Evolutionary conservation across 2,113 vertebrate species (phyloP).

Genomic region (Chaetorhynchus papuensis): DNA sequence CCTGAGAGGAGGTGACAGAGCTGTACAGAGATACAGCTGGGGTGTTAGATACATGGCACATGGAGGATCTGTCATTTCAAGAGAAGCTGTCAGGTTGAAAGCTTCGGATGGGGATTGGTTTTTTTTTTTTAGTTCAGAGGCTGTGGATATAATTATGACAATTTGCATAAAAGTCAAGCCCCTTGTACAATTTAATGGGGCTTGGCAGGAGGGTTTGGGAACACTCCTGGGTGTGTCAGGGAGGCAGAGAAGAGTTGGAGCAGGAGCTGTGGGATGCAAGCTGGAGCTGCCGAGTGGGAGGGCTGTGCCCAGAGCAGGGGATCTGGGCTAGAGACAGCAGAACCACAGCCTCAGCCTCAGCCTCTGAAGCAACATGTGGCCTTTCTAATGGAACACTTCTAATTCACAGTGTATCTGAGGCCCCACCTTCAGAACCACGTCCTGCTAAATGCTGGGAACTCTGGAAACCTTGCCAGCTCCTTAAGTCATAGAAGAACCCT

Average conservation of each 20-base stretch:
- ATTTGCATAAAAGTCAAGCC: constrained; percentile 10
- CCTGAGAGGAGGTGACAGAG: constrained; percentile 43
- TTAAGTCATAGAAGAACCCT: background rate
- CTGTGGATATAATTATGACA: constrained; percentile 15
- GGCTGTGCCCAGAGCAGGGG: background rate
- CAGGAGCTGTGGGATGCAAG: background rate
- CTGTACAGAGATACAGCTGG: constrained; percentile 40
- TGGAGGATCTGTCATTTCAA: constrained; percentile 16
- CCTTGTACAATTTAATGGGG: background rate
- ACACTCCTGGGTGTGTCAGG: rapidly evolving
- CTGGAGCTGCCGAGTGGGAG: background rate
- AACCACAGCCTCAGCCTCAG: rapidly evolving
- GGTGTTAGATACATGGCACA: constrained; percentile 17
- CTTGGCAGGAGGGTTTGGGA: background rate
- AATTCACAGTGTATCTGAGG: background rate
- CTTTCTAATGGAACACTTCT: background rate
- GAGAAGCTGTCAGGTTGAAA: constrained; percentile 31
- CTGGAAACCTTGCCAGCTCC: background rate
- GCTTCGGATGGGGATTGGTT: background rate
- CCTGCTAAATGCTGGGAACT: background rate
- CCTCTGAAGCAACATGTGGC: background rate
- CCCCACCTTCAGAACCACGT: background rate
- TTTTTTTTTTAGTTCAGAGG: background rate
- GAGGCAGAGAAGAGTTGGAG: background rate
- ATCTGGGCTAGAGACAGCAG: background rate